A percentile compares a stretch with the other conserved stretches of the same genome.
These are phyloP conservation scores for Apamea monoglypha DNA, from an alignment of 2,888 invertebrate genomes.

Conservation along the genomic window DNA sequence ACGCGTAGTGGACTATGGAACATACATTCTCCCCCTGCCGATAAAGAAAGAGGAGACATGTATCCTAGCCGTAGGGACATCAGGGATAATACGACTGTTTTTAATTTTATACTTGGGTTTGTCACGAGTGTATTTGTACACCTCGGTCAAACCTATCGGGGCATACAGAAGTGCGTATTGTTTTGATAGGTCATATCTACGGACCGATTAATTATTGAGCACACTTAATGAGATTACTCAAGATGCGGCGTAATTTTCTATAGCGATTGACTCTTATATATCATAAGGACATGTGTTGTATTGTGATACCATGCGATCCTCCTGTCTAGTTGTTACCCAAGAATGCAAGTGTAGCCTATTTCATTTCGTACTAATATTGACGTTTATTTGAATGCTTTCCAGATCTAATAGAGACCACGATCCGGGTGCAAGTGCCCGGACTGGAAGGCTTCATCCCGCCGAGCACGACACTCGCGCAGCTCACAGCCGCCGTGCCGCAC, in stretches of 20 bases:
- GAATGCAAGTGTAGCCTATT: not conserved
- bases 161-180: too few relatives aligned
- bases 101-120: too few relatives aligned
- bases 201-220: not conserved
- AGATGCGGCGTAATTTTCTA: not conserved
- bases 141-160: too few relatives aligned
- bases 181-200: not conserved
- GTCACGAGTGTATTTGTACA: too few relatives aligned
- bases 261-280: not conserved
- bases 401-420: constrained; percentile 80
- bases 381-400: constrained; percentile 23
- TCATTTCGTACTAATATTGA: not conserved
- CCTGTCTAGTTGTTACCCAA: not conserved
- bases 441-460: constrained; percentile 84
- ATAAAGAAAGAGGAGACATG: not conserved
- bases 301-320: not conserved
- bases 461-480: constrained; percentile 82
- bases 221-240: not conserved
- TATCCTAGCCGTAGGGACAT: not conserved
- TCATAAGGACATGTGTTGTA: not conserved
- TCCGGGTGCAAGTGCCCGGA: constrained; percentile 82
- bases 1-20: too few relatives aligned
- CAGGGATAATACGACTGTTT: not conserved
- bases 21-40: not conserved
- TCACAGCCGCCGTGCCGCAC: constrained; percentile 82